phyloP scores from a whole-genome alignment of 2,113 vertebrate species.

The Trematocara nigrifrons region DNA sequence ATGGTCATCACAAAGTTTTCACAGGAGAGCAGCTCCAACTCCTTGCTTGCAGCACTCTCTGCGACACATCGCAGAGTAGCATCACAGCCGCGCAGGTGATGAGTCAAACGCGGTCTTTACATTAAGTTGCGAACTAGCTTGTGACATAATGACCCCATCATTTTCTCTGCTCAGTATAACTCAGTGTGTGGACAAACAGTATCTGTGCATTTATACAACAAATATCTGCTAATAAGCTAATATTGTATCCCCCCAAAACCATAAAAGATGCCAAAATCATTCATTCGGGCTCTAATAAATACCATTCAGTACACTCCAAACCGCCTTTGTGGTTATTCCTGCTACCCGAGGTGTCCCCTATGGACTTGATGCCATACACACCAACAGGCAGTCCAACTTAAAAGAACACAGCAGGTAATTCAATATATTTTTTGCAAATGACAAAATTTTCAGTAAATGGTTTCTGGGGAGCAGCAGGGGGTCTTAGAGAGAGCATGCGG shows the following conservation, averaged over 20 bases:
- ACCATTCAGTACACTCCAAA: not conserved
- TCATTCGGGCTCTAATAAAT: not conserved
- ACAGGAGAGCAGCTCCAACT: not conserved
- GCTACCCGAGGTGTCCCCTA: not conserved
- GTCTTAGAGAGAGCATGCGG: not conserved
- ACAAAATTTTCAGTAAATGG: not conserved
- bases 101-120: not conserved
- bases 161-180: not conserved
- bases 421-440: not conserved
- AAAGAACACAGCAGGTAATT: not conserved
- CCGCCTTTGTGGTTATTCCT: not conserved
- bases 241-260: not conserved
- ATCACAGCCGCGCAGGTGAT: not conserved
- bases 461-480: not conserved
- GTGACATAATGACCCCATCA: not conserved
- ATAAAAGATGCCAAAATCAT: not conserved
- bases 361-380: not conserved
- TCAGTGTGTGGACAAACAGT: not conserved
- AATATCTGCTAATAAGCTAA: not conserved
- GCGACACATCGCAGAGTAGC: not conserved
- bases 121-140: not conserved
- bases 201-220: not conserved
- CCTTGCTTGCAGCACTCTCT: not conserved
- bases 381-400: not conserved
- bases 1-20: not conserved